phyloP scores from a whole-genome alignment of 30 jellyfish, hydroid and myxozoan species.

The Phacellophora camtschatica region DNA sequence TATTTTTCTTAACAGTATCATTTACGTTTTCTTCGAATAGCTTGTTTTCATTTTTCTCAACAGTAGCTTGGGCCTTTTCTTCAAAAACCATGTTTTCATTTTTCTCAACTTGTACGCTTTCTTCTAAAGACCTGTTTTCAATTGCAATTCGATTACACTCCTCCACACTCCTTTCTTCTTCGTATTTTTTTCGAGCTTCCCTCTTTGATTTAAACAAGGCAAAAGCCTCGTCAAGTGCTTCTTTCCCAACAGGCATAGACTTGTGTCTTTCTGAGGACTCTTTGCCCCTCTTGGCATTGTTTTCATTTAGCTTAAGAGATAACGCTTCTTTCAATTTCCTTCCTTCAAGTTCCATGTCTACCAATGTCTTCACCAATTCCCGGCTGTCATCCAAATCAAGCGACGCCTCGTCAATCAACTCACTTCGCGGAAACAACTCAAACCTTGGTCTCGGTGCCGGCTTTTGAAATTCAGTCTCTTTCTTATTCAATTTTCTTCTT shows the following conservation, averaged over 20 bases:
- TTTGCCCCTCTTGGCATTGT: neutral
- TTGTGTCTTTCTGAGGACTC: neutral
- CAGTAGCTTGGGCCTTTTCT: no score
- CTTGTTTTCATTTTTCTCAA: no score
- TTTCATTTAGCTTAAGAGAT: neutral
- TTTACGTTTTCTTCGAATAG: no score
- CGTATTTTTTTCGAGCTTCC: no score
- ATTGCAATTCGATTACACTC: no score
- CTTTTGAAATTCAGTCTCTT: conserved; percentile 18
- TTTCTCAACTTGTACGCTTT: no score
- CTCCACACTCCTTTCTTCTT: no score
- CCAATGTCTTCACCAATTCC: conserved; percentile 16
- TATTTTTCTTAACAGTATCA: no score
- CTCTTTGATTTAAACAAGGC: no score
- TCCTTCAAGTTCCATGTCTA: conserved; percentile 57
- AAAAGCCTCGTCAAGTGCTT: neutral
- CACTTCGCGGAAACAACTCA: conserved; percentile 21
- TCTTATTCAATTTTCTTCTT: neutral
- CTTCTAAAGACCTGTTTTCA: no score
- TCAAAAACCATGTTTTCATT: no score
- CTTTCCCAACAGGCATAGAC: conserved; percentile 62
- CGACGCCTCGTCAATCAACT: conserved; percentile 52
- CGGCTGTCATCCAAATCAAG: conserved; percentile 40
- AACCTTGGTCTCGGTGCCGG: neutral
- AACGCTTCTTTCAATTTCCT: conserved; percentile 15